Evolutionary conservation across 2,113 vertebrate species (phyloP), one percentile per base, ranked within the genome.

Genomic region (Nothobranchius kuhntae): DNA sequence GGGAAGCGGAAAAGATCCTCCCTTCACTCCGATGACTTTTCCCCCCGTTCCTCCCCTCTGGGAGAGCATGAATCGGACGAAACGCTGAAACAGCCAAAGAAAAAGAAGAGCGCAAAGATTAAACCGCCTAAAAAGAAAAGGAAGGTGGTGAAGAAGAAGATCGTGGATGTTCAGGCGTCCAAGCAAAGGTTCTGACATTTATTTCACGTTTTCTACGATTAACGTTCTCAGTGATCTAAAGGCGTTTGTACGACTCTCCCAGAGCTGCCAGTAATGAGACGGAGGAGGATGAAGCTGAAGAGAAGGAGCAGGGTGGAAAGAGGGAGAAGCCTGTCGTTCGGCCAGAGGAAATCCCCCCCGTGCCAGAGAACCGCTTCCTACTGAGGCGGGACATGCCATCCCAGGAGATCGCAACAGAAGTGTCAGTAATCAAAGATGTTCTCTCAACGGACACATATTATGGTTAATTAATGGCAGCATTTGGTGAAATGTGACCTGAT

Each of bases 321-420:
- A 93, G 98, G 78, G 96, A 96, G 69, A 99, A 99, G 73, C 97
- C 93, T 0, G 93, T 98, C 7, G 96, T 99, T 61, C 94, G 98
- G 51, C 96, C 95, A 6, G 98, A 99, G 89, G 98, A 99, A 85
- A 99, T 99, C 71, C 98, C 98, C 55, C 96, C 96, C 1, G 96
- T 99, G 75, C 98, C 98, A 11, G 96, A 99, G 89, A 99, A 99
- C 50, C 94, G 96, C 21, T 99, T 99, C 85, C 89, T 99, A 75
- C 92, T 99, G 8, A 92, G 98, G 74, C 94, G 95, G 83, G 96
- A 97, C 76, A 87, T 93, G 80, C 95, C 96, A 10, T 84, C 84
- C 17, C 89, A 91, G 85, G 87, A 80, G n/a, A 81, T 87, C 53
- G 93, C 94, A 35, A 87, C 94, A 17, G 93, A 98, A 78, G 91